phyloP scores from a whole-genome alignment of 1,140 invertebrate genomes.

The Trichogramma pretiosum region DNA sequence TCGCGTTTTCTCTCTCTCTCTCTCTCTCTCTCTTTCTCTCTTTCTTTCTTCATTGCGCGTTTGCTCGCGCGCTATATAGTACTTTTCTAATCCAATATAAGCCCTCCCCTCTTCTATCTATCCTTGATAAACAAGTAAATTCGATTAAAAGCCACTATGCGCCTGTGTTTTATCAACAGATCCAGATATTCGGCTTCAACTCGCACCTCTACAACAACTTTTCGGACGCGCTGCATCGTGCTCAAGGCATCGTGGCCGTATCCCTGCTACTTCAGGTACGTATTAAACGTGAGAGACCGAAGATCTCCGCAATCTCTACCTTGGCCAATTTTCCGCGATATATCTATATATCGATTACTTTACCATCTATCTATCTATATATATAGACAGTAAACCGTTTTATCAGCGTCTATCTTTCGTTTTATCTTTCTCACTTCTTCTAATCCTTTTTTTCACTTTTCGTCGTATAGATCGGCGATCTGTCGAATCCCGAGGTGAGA shows the following conservation, averaged over 20 bases:
- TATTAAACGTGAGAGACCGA: too few relatives aligned
- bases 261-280: constrained; percentile 80
- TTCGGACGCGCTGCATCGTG: constrained; percentile 77
- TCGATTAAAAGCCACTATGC: too few relatives aligned
- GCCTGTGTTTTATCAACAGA: too few relatives aligned
- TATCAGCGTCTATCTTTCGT: too few relatives aligned
- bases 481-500: constrained; percentile 76
- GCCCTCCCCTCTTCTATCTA: too few relatives aligned
- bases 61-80: background rate
- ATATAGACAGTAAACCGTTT: too few relatives aligned
- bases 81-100: background rate
- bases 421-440: constrained; percentile 14
- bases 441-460: background rate
- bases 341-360: constrained; percentile 7
- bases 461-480: constrained; percentile 65
- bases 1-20: background rate
- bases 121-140: too few relatives aligned
- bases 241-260: constrained; percentile 81
- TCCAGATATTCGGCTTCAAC: constrained; percentile 91
- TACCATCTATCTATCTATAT: constrained; percentile 12
- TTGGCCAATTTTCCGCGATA: background rate
- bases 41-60: background rate
- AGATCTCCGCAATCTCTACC: constrained; percentile 28
- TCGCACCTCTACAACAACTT: constrained; percentile 87
- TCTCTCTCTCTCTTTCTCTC: background rate